phyloP scores from a whole-genome alignment of 2,113 vertebrate species.

The Mormoops blainvillei region DNA sequence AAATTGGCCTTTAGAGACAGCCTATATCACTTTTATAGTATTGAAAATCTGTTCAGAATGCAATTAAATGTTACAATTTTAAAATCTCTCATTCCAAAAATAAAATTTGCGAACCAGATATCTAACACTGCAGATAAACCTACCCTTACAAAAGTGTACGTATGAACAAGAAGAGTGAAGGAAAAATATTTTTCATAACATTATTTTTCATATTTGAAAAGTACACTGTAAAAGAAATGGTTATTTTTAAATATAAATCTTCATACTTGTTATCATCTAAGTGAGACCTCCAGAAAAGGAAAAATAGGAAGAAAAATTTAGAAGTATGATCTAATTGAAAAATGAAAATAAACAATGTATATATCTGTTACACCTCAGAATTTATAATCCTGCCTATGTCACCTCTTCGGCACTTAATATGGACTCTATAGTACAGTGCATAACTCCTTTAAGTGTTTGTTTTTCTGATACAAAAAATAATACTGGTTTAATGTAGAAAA shows the following conservation, averaged over 20 bases:
- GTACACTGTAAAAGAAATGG: slow-evolving; percentile 20
- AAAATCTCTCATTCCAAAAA: slow-evolving; percentile 27
- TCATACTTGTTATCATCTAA: slow-evolving; percentile 20
- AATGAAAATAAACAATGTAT: slow-evolving; percentile 35
- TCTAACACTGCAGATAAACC: slow-evolving; percentile 28
- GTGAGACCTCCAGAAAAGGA: background rate
- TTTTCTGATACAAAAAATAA: slow-evolving; percentile 19
- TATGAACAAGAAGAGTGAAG: background rate
- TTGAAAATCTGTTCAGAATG: slow-evolving; percentile 21
- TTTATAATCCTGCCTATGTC: background rate
- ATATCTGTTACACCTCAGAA: background rate
- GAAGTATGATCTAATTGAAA: slow-evolving; percentile 26
- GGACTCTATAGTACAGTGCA: background rate
- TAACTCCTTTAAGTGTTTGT: background rate
- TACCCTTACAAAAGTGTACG: slow-evolving; percentile 10
- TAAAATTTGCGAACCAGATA: slow-evolving; percentile 44
- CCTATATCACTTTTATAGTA: background rate
- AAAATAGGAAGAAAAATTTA: slow-evolving; percentile 28
- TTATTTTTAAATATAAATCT: slow-evolving; percentile 3
- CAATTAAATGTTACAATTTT: slow-evolving; percentile 33
- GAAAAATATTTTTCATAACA: slow-evolving; percentile 18
- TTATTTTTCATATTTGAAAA: slow-evolving; percentile 31
- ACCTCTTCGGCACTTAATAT: slow-evolving; percentile 29
- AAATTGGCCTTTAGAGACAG: background rate
- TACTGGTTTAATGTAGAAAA: background rate